A percentile compares a stretch with the other conserved stretches of the same genome.
Evolutionary conservation across 2,113 vertebrate genomes (phyloP).

Genomic region (Marmota monax): DNA sequence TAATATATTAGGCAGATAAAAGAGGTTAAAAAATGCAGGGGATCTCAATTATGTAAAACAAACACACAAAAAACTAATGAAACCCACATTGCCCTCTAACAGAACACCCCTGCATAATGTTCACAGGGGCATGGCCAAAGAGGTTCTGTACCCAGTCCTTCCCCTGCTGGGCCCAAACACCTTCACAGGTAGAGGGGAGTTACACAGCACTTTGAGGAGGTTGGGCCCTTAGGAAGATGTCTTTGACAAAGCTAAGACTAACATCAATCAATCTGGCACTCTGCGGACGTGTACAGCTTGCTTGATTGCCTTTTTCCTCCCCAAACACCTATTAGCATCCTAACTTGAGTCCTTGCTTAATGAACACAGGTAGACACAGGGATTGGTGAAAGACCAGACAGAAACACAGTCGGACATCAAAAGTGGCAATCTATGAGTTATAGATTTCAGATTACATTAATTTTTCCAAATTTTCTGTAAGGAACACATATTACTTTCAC

Average conservation of each 20-base stretch:
- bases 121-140: neutral
- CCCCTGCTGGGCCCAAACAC: neutral
- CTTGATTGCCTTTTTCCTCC: neutral
- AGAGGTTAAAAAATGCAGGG: neutral
- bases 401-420: slow-evolving; percentile 3
- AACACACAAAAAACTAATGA: neutral
- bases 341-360: neutral
- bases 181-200: neutral
- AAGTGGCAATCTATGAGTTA: neutral
- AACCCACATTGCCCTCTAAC: accelerated
- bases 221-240: neutral
- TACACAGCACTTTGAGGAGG: too few species aligned
- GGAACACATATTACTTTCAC: neutral
- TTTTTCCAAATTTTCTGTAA: neutral
- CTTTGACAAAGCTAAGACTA: neutral
- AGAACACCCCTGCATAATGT: neutral
- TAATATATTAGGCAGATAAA: slow-evolving; percentile 8
- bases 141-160: neutral
- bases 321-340: neutral
- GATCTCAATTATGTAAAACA: neutral
- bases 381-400: neutral
- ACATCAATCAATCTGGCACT: neutral
- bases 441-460: neutral
- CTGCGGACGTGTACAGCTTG: neutral
- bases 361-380: neutral